Conservation (phyloP, 2,797 vertebrate species). For the Halcyon smyrnensis region DNA sequence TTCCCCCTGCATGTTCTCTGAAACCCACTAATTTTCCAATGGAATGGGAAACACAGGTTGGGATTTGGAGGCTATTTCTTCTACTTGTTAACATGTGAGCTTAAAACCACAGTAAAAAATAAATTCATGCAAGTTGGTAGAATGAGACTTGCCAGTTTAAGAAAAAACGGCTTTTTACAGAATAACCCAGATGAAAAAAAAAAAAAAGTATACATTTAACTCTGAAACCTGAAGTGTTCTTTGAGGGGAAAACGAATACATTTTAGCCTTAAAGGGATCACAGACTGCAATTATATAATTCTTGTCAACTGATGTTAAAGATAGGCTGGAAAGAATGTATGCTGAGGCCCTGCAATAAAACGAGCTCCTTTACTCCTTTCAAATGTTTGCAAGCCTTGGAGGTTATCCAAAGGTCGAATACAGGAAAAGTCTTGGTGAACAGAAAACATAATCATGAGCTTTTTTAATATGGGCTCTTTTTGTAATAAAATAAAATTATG, state of each 20-base stretch:
- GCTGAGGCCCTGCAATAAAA: conserved; percentile 81
- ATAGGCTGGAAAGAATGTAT: conserved; percentile 87
- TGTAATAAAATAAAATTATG: conserved; percentile 79
- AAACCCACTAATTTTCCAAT: conserved; percentile 52
- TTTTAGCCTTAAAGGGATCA: conserved; percentile 87
- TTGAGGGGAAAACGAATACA: conserved; percentile 85
- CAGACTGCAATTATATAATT: conserved; percentile 96
- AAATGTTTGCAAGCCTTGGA: conserved; percentile 83
- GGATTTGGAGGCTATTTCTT: conserved; percentile 41
- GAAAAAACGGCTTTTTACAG: conserved; percentile 38
- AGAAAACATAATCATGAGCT: conserved; percentile 79
- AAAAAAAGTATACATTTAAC: conserved; percentile 45
- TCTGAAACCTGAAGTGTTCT: conserved; percentile 88
- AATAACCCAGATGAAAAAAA: conserved; percentile 18
- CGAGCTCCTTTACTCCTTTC: conserved; percentile 84
- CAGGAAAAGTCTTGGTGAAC: conserved; percentile 83
- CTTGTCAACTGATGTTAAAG: conserved; percentile 93
- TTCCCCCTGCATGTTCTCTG: conserved; percentile 26
- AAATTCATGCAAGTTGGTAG: conserved; percentile 17
- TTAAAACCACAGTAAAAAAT: conserved; percentile 57
- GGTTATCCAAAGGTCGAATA: conserved; percentile 87
- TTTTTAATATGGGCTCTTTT: conserved; percentile 73
- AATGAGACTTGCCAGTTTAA: conserved; percentile 41
- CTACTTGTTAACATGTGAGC: conserved; percentile 55
- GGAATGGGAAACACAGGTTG: conserved; percentile 57